phyloP scores from a whole-genome alignment of 2,797 vertebrate species.

The Sardinella longiceps region DNA sequence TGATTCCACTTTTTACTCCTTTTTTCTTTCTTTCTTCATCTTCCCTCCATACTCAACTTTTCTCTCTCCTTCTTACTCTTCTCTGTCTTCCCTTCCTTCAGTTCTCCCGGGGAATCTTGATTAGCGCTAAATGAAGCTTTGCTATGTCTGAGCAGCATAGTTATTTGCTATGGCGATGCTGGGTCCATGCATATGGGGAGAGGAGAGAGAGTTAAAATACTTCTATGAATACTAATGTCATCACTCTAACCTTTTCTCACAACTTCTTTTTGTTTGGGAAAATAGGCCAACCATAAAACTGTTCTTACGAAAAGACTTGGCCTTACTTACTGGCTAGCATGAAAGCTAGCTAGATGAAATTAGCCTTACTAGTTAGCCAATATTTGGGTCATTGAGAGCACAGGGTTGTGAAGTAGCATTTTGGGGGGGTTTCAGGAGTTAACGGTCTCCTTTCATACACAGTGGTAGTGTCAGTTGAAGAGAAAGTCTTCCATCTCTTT shows the following conservation, averaged over 20 bases:
- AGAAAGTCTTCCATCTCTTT: no score
- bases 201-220: not conserved
- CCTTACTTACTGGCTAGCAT: not conserved
- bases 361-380: no score
- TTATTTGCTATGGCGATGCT: not conserved
- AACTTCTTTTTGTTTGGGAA: not conserved
- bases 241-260: not conserved
- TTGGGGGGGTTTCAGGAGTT: no score
- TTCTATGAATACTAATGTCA: no score
- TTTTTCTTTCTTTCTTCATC: not conserved
- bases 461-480: no score
- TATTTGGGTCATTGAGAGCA: no score
- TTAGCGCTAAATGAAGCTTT: slow-evolving; percentile 1
- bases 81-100: slow-evolving; percentile 44
- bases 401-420: no score
- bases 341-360: no score
- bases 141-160: not conserved
- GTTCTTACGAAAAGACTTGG: not conserved
- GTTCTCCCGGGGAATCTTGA: slow-evolving; percentile 13
- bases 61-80: slow-evolving; percentile 26
- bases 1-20: not conserved
- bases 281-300: not conserved
- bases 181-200: not conserved
- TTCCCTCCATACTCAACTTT: not conserved
- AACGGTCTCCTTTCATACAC: no score